phyloP scores from a whole-genome alignment of 2,113 vertebrate genomes.

The Murina feae region DNA sequence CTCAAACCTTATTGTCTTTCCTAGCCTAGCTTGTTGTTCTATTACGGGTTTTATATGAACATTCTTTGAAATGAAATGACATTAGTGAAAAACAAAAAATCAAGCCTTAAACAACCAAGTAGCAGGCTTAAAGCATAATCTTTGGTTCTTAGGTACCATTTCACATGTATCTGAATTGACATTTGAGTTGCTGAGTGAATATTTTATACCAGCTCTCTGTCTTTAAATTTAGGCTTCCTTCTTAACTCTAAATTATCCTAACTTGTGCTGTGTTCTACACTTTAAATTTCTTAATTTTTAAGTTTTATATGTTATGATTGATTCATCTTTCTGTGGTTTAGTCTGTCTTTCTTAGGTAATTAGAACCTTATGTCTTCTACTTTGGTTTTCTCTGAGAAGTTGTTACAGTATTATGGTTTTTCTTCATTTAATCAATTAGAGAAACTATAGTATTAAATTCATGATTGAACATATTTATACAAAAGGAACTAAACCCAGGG shows the following conservation, averaged over 20 bases:
- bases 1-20: background rate
- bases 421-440: constrained; percentile 29
- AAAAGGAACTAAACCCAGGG: constrained; percentile 20
- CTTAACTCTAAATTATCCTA: background rate
- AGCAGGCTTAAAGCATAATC: background rate
- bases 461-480: constrained; percentile 5
- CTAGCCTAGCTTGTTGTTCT: background rate
- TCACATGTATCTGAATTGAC: background rate
- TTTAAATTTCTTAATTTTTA: constrained; percentile 1
- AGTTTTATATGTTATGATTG: background rate
- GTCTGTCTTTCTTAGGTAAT: background rate
- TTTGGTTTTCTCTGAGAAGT: background rate
- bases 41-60: background rate
- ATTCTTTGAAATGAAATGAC: constrained; percentile 13
- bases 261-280: background rate
- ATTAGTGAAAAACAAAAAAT: constrained; percentile 11
- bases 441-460: constrained; percentile 21
- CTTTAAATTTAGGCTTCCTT: background rate
- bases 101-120: background rate
- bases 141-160: background rate
- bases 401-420: background rate
- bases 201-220: background rate
- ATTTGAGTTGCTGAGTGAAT: background rate
- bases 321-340: background rate
- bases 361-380: background rate